A percentile compares a stretch with the other conserved stretches of the same genome.
Conservation (phyloP, 2,888 invertebrate species). For the Heteromyza rotundicornis region DNA sequence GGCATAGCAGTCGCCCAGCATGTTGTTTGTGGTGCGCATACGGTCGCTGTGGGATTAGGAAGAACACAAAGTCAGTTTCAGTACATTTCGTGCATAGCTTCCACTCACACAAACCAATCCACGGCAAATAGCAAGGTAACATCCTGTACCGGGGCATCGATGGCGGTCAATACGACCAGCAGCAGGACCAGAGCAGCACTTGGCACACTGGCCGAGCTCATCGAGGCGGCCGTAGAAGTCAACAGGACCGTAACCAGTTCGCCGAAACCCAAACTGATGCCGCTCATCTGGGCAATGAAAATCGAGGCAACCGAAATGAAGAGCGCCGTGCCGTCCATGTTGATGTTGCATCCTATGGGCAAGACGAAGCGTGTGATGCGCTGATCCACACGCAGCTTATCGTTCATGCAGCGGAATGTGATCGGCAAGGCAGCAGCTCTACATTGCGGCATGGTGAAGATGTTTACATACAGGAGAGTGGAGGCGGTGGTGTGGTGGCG, state of each 20-base stretch:
- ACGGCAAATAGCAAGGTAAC: slow-evolving; percentile 84
- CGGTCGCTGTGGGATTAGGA: slow-evolving; percentile 73
- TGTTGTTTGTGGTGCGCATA: slow-evolving; percentile 85
- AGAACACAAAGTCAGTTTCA: neutral
- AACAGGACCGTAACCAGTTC: slow-evolving; percentile 86
- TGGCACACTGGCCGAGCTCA: slow-evolving; percentile 87
- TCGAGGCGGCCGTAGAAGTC: slow-evolving; percentile 85
- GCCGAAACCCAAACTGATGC: slow-evolving; percentile 78
- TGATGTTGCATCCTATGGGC: slow-evolving; percentile 90
- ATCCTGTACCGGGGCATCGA: slow-evolving; percentile 82
- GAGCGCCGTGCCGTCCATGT: slow-evolving; percentile 90
- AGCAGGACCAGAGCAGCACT: slow-evolving; percentile 84
- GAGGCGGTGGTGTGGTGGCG: neutral
- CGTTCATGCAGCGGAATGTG: slow-evolving; percentile 85
- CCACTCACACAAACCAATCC: slow-evolving; percentile 88
- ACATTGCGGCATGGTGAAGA: slow-evolving; percentile 29
- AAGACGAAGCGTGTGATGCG: slow-evolving; percentile 86
- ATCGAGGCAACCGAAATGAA: slow-evolving; percentile 88
- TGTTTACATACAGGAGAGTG: too few relatives aligned
- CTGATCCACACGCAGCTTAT: slow-evolving; percentile 79
- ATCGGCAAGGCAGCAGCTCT: slow-evolving; percentile 89
- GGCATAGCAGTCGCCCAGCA: slow-evolving; percentile 86
- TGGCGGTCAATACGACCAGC: slow-evolving; percentile 80
- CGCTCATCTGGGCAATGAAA: slow-evolving; percentile 87
- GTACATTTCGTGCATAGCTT: too few relatives aligned